Evolutionary conservation across 2,113 vertebrate species (phyloP), one percentile per base, ranked within the genome.

Genomic region (Phocoena sinus): DNA sequence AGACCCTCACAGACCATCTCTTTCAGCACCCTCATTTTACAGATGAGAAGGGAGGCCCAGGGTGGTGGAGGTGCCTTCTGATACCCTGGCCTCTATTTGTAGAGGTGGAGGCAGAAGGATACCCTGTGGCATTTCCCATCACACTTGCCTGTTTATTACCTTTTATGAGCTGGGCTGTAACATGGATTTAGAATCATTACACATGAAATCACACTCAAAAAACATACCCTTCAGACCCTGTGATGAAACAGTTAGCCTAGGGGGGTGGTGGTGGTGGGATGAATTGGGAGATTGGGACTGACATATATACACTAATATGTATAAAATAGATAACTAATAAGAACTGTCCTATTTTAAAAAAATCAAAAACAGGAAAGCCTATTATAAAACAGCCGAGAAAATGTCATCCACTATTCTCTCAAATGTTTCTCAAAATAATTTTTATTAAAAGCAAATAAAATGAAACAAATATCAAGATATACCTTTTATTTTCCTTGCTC

Each of bases 381-480:
- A 28, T 93, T 89, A 53, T 12, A 93, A 90, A 77, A 74, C 33
- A 53, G 56, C 36, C 53, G 68, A 94, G 70, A 70, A 91, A 91
- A 97, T 96, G 83, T 47, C 44, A 14, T 68, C 65, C 60, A 28
- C 26, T 76, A 0, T 44, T 38, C 74, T 90, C 63, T 84, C 84
- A 38, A n/a, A 81, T 41, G n/a, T 80, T 96, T 93, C 90, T 94
- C 36, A 44, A 89, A 76, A 74, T 60, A 79, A 53, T 17, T 92
- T 94, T 92, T 60, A 87, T 80, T 96, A 79, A 91, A 87, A 91
- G 63, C 79, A 95, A 88, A 88, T 88, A 91, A 50, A 95, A 81
- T 44, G n/a, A 81, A 83, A 92, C 28, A 80, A 70, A 50, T 36
- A 85, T 36, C 28, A 31, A 44, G 17, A 77, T 56, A 47, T 15